Evolutionary conservation across 2,888 invertebrate genomes (phyloP), one percentile per base, ranked within the genome.

Genomic region (Tortrix viridana): DNA sequence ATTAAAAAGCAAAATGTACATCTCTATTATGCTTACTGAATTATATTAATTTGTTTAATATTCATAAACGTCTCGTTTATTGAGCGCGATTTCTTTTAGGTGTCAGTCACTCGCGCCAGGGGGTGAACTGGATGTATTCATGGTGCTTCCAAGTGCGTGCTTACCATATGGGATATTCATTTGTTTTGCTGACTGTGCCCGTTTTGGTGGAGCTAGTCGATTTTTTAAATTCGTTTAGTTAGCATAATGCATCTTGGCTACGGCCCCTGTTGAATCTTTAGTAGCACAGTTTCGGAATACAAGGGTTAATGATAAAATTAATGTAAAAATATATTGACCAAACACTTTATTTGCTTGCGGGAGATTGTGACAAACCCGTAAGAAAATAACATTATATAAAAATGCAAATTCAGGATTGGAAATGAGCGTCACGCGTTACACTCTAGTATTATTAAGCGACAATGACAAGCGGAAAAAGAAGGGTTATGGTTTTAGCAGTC

Each of bases 1-100:
- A 70, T 73, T 74, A 71, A 74, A 53, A 68, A 71, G 66, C 71
- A 67, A 79, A 82, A 79, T 78, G 78, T 69, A 79, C 81, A 82
- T 72, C 74, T 57, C 64, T 62, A 76, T 74, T 74, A 72, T 67
- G 65, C 66, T 76, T 79, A 72, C 73, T 70, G 69, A 68, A 71
- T 69, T 66, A 67, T 62, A 54, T 80, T 84, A 82, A 80, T 76
- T 81, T 85, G 88, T 89, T 89, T 88, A 89, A 88, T 89, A 89
- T 89, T 86, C 87, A 88, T 83, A 77, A 74, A 78, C 77, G 80
- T 85, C 80, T 79, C 84, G 80, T 79, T 79, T 79, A 82, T 79
- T 80, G 58, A 53, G 43, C 57, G 22, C 47, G 52, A 53, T 83
- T 84, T 84, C 84, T 83, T 87, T 90, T 84, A 87, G 75, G 73